Conservation (phyloP, 2,113 vertebrate genomes). For the Eulemur macaco region DNA sequence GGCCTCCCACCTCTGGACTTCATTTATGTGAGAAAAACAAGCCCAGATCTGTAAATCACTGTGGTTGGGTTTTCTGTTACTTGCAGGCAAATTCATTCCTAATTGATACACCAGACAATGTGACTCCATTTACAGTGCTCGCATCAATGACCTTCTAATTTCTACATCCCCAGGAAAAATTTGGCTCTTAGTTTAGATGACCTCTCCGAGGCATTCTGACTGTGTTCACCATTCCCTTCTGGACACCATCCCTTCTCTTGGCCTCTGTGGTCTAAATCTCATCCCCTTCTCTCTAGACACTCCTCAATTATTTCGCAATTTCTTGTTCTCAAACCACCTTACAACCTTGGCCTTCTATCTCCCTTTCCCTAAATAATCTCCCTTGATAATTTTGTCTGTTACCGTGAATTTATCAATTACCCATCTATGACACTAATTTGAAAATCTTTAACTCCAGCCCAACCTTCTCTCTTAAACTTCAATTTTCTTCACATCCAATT, state of each 20-base stretch:
- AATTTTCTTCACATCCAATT: not conserved
- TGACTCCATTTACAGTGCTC: not conserved
- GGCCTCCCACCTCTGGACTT: not conserved
- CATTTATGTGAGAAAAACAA: not conserved
- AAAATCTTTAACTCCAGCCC: not conserved
- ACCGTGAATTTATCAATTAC: not conserved
- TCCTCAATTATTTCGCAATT: not conserved
- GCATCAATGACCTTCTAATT: not conserved
- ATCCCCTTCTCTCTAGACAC: not conserved
- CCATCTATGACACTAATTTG: not conserved
- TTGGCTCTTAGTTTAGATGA: too few relatives aligned
- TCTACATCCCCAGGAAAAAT: not conserved
- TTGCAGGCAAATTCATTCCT: not conserved
- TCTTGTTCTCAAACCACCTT: not conserved
- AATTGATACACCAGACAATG: not conserved
- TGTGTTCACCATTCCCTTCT: not conserved
- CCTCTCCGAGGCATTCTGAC: not conserved
- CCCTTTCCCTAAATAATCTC: not conserved
- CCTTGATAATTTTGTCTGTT: not conserved
- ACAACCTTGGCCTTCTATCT: not conserved
- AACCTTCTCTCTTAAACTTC: not conserved
- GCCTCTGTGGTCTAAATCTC: not conserved
- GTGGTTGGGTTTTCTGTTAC: not conserved
- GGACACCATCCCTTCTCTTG: not conserved
- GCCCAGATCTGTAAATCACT: not conserved